Percentiles rank a stretch among this genome's conserved stretches.
Conservation (phyloP, 2,888 invertebrate genomes). For the Tachina grossa region DNA sequence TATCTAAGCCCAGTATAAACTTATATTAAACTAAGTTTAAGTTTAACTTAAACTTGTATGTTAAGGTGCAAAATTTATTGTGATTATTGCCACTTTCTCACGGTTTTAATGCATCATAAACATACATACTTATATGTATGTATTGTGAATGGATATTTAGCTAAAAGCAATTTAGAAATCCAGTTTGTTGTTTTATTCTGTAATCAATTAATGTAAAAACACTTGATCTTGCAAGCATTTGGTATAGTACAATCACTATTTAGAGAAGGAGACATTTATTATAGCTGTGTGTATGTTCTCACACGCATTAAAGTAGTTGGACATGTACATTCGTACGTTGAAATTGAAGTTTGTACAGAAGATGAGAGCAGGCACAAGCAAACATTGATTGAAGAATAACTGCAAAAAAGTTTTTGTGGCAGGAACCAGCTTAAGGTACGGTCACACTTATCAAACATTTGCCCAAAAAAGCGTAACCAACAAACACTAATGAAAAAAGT, state of each 20-base stretch:
- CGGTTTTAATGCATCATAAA: conserved; percentile 3
- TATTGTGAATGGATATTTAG: not conserved
- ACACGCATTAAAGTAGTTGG: not conserved
- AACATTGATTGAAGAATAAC: too few relatives aligned
- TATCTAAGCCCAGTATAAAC: too few relatives aligned
- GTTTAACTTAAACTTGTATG: not conserved
- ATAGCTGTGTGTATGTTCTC: not conserved
- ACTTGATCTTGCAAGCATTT: conserved; percentile 16
- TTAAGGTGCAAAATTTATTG: conserved; percentile 14
- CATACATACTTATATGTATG: not conserved
- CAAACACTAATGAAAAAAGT: too few relatives aligned
- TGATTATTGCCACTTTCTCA: conserved; percentile 35
- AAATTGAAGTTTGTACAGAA: too few relatives aligned
- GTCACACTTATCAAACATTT: too few relatives aligned
- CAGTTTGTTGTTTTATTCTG: conserved; percentile 29
- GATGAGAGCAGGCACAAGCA: too few relatives aligned
- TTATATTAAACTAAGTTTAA: too few relatives aligned
- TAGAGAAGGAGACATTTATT: not conserved
- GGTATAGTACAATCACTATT: conserved; percentile 9
- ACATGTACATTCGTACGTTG: not conserved
- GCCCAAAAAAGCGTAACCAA: too few relatives aligned
- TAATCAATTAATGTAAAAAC: conserved; percentile 30
- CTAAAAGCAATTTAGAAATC: conserved; percentile 5
- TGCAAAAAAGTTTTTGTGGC: too few relatives aligned
- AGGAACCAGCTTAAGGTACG: too few relatives aligned